Conservation (phyloP, 2,888 invertebrate species). For the Mantis religiosa region DNA sequence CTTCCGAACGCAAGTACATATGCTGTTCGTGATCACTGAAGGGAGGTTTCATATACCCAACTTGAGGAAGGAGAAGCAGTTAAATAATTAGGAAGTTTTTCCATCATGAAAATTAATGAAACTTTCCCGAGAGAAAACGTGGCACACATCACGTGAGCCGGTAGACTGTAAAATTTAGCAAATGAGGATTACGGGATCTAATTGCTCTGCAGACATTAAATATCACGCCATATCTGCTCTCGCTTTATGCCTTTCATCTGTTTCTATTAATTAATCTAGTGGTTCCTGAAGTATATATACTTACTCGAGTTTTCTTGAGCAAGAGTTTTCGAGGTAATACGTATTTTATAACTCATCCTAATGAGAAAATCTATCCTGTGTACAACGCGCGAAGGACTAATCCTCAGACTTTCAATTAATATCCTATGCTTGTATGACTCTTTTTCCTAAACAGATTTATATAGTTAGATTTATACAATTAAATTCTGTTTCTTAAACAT, state of each 20-base stretch:
- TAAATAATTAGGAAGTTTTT: background rate
- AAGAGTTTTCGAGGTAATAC: too few relatives aligned
- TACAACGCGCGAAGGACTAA: too few relatives aligned
- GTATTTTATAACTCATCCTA: too few relatives aligned
- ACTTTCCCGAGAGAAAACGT: background rate
- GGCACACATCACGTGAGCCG: background rate
- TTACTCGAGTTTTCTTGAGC: too few relatives aligned
- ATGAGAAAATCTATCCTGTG: too few relatives aligned
- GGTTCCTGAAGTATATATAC: too few relatives aligned
- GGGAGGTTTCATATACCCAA: background rate
- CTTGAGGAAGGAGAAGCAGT: background rate
- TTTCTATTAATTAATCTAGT: background rate
- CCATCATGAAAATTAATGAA: background rate
- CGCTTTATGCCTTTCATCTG: background rate
- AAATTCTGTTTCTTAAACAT: too few relatives aligned
- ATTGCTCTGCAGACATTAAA: background rate
- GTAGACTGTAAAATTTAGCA: background rate
- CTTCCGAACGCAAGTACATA: background rate
- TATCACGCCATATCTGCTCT: background rate
- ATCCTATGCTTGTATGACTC: too few relatives aligned
- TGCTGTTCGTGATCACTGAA: background rate
- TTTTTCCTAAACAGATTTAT: too few relatives aligned
- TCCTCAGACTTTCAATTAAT: too few relatives aligned
- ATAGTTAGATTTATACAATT: too few relatives aligned
- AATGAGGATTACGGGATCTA: background rate